Evolutionary conservation across 2,888 invertebrate genomes (phyloP).

Genomic region (Rugalucina vietnamica): DNA sequence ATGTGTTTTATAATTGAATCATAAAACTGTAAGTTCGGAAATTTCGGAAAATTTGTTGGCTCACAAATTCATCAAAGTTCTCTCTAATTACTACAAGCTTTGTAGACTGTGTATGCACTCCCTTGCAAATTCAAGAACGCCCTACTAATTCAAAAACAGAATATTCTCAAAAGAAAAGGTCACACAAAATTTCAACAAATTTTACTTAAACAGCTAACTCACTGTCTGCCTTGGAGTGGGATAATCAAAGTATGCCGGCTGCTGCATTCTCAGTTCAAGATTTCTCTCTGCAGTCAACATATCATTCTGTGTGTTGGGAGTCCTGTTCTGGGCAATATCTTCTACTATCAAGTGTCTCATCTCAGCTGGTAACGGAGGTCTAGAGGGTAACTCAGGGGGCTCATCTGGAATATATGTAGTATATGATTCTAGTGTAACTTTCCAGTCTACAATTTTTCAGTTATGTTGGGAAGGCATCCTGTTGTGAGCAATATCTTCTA

Average conservation of each 20-base stretch:
- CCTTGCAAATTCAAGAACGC: neutral
- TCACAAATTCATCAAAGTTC: no score
- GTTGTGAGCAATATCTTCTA: constrained; percentile 76
- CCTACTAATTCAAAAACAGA: neutral
- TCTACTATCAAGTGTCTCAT: constrained; percentile 76
- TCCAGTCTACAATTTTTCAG: no score
- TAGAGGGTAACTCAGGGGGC: constrained; percentile 63
- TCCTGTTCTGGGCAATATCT: constrained; percentile 77
- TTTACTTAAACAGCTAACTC: neutral
- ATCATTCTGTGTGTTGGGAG: constrained; percentile 75
- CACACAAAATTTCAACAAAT: neutral
- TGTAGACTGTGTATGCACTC: no score
- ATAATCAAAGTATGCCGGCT: constrained; percentile 79
- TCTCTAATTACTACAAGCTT: no score
- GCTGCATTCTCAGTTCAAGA: constrained; percentile 72
- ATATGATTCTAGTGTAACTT: no score
- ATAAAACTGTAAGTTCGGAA: no score
- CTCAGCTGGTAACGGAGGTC: constrained; percentile 80
- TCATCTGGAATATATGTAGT: neutral
- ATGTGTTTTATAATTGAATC: no score
- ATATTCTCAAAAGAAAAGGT: neutral
- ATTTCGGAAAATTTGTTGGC: no score
- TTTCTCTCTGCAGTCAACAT: constrained; percentile 72
- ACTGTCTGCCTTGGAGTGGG: constrained; percentile 69
- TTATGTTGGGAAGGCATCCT: no score